Evolutionary conservation across 1,140 invertebrate species (phyloP), one percentile per base, ranked within the genome.

Genomic region (Drosophila pallidifrons): DNA sequence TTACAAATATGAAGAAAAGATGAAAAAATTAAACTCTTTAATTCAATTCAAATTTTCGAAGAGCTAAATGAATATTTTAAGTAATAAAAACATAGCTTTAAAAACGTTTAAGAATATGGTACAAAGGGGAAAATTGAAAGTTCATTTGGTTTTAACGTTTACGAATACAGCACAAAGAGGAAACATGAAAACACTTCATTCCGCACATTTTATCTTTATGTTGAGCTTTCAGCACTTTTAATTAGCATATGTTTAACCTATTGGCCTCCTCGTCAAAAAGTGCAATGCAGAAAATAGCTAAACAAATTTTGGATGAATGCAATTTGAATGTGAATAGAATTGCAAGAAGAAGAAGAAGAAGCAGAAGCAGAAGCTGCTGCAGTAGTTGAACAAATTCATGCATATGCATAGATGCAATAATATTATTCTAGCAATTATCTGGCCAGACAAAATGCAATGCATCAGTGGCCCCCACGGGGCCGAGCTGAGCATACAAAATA

Each of bases 351-450:
- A 54, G 46, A 32, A 60, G 45, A 45, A 43, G 11, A 11, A 32
- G 11, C 6, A 46, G 11, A 32, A 47, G n/a, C 54, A 61, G n/a
- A 47, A 61, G 72, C 81, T 72, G 76, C 73, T 2, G 16, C 47
- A 54, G 51, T 3, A 30, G n/a, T 5, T 28, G 51, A 51, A 28
- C 32, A 65, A 78, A 49, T 65, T 57, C 15, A 59, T 35, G 49
- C 49, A 67, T 58, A 69, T 72, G 67, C 63, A 68, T 41, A 69
- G 28, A 69, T 76, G 77, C 74, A 79, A 86, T 88, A 87, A 82
- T 82, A 74, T 77, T 86, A 79, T 86, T 88, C 72, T 86, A 88
- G 83, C 82, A 86, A 86, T 86, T 86, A 86, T 88, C 82, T 88
- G 82, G 83, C 67, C 71, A 88, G 82, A 87, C 82, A 74, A 77